Evolutionary conservation across 2,888 invertebrate species (phyloP), one percentile per base, ranked within the genome.

Genomic region (Elmis aenea): DNA sequence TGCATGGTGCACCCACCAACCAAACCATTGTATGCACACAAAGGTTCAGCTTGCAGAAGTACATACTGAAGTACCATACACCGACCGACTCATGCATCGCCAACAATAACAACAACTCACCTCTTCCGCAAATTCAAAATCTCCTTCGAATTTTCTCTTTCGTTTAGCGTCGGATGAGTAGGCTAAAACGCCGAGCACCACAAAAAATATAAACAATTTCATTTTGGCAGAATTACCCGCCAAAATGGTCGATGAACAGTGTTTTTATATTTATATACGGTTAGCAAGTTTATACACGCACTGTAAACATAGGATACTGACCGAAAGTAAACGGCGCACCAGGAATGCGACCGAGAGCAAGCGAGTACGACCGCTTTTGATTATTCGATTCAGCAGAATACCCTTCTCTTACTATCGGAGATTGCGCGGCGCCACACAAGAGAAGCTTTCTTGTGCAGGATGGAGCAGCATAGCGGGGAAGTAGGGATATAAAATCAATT

Each of bases 111-210:
- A n/a, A n/a, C n/a, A n/a, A 54, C 68, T 74, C 72, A 83, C 83
- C 81, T 84, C 83, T 69, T 84, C 83, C 59, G 82, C 83, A 64
- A 83, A 84, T 64, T 83, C 84, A 64, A 83, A 84, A 66, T 84
- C 84, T 42, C 82, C 83, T 62, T 83, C 82, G 64, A 81, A 82
- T 69, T 83, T 83, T 64, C 79, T 74, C 70, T 81, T 81, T 66
- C 79, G 75, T 55, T 73, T 73, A 30, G 70, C 73, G 43, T 72
- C 71, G 49, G 60, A 61, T 44, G 66, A 52, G 35, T 57, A 55
- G 41, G 61, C 62, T 40, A 68, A 52, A 45, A 65, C 62, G 48
- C 68, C 58, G 35, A 66, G 43, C 50, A 60, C 56, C 51, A 71
- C 55, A 50, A 67, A 58, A 43, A 72, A 57, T 51, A 71, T 53